Base-by-base conservation (phyloP, 2,797 vertebrate genomes). In the Danio tinwini region DNA sequence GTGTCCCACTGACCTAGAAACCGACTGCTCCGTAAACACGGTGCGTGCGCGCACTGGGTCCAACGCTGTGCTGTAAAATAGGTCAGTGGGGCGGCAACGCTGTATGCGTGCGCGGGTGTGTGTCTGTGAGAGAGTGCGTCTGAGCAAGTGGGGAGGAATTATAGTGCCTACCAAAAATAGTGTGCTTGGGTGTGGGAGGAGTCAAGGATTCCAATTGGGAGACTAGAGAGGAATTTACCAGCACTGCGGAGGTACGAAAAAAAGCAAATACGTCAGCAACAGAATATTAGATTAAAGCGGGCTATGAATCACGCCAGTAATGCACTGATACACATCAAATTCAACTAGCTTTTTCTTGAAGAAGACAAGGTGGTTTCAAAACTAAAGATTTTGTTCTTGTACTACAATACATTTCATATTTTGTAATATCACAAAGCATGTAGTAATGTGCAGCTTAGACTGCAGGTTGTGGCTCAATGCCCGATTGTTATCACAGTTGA, bases 1-100 rank as follows among this genome's bases (percentile, higher is more conserved):
- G 86, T 92, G 93, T 92, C 92, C 92, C 89, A 93, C 91, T 94
- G 92, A 94, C 93, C 93, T 91, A 93, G 90, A 94, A 94, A 93
- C 88, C 14, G 88, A 81, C 89, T 86, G 86, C 90, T 88, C 91
- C 86, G 91, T 93, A 91, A 93, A 93, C 91, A 92, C 90, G 86
- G 85, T 88, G 85, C 87, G 61, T 42, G 65, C 39, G 47, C 12
- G 7, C 72, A 45, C 44, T 80, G 87, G 86, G 86, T 91, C 91
- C 90, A 88, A 92, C 87, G 84, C 86, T 89, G 87, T 76, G 83
- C 91, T 87, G 88, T 81, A 89, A 94, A 93, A 93, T 93, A 93
- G 92, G 93, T 93, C 93, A 94, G 91, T 93, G 79, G 91, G 88
- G 91, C 91, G 91, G 87, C 81, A 87, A 85, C 77, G 13, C 62